A percentile compares a stretch with the other conserved stretches of the same genome.
phyloP scores from a whole-genome alignment of 2,888 invertebrate species.

The Neelides folsomi region DNA sequence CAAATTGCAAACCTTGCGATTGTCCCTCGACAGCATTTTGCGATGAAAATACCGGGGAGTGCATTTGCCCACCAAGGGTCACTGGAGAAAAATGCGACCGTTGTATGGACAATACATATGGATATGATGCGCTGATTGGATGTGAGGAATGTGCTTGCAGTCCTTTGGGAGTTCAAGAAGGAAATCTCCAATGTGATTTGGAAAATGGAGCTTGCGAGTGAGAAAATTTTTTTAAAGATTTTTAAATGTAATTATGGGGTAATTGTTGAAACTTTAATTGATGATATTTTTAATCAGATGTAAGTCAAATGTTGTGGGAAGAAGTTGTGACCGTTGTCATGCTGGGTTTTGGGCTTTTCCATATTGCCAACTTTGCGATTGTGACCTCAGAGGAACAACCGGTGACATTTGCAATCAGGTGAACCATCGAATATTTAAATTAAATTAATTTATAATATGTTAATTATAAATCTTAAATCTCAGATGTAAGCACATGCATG shows the following conservation, averaged over 20 bases:
- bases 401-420: conserved; percentile 73
- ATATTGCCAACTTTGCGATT: conserved; percentile 68
- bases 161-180: conserved; percentile 60
- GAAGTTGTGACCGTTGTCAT: conserved; percentile 75
- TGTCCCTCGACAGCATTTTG: conserved; percentile 74
- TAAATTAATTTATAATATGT: neutral
- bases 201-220: conserved; percentile 71
- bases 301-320: conserved; percentile 69
- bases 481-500: too few relatives aligned
- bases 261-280: conserved; percentile 8
- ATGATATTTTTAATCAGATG: conserved; percentile 45
- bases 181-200: conserved; percentile 73
- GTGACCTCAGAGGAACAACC: conserved; percentile 67
- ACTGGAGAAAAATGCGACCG: conserved; percentile 72
- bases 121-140: conserved; percentile 84
- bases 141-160: conserved; percentile 91
- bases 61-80: conserved; percentile 83
- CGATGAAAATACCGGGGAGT: conserved; percentile 60
- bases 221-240: conserved; percentile 30
- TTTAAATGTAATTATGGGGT: neutral
- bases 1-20: conserved; percentile 76
- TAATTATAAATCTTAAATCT: too few relatives aligned
- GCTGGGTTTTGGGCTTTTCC: conserved; percentile 80
- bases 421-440: conserved; percentile 1
- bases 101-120: conserved; percentile 73